Percentiles rank a stretch among this genome's conserved stretches.
phyloP scores from a whole-genome alignment of 2,113 vertebrate species.

The Pygoscelis adeliae region DNA sequence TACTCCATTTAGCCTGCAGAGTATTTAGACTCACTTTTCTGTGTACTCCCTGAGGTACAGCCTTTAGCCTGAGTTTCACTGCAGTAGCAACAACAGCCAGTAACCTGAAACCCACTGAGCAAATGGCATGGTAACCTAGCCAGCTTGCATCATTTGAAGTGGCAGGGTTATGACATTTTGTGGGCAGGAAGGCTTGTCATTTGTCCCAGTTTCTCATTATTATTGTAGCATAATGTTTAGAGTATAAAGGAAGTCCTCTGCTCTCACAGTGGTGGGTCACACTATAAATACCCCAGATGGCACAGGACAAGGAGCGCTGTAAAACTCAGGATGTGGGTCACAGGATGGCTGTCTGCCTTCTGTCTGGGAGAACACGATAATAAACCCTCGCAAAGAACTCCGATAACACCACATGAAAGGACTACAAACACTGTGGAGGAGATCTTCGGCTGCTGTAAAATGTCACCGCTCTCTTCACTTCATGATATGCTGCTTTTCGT shows the following conservation, averaged over 20 bases:
- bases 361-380: constrained; percentile 40
- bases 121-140: neutral
- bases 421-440: neutral
- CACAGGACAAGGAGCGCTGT: constrained; percentile 46
- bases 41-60: neutral
- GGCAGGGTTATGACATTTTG: neutral
- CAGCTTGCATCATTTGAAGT: neutral
- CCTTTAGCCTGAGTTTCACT: neutral
- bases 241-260: constrained; percentile 50
- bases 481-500: neutral
- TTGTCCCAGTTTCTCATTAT: constrained; percentile 34
- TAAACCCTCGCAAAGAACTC: constrained; percentile 14
- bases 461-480: neutral
- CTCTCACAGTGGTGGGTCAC: constrained; percentile 34
- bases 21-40: neutral
- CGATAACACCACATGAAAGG: constrained; percentile 64
- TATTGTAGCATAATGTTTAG: neutral
- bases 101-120: neutral
- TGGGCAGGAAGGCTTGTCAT: constrained; percentile 23
- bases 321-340: constrained; percentile 66
- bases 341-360: constrained; percentile 59
- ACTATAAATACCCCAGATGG: constrained; percentile 56
- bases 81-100: neutral
- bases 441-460: constrained; percentile 16
- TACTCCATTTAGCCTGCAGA: neutral